A percentile compares a stretch with the other conserved stretches of the same genome.
Evolutionary conservation across 2,888 invertebrate species (phyloP).

Genomic region (Lypha dubia): DNA sequence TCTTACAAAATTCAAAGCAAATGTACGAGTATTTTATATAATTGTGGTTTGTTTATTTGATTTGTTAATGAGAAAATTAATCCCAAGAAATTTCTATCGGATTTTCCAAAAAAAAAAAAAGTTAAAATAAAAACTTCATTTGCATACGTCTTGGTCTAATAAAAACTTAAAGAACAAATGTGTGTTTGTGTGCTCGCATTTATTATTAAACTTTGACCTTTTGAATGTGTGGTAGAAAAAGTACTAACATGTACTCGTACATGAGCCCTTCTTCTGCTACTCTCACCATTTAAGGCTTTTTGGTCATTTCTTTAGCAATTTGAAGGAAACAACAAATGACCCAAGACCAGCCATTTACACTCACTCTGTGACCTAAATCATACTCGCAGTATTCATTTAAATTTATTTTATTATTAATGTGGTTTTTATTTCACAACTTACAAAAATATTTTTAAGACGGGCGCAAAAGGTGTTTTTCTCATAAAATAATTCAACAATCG

Average conservation of each 20-base stretch:
- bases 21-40: too few relatives aligned
- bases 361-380: conserved; percentile 52
- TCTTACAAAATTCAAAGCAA: too few relatives aligned
- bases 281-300: not conserved
- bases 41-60: not conserved
- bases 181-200: not conserved
- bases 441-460: conserved; percentile 45
- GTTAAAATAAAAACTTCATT: too few relatives aligned
- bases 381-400: not conserved
- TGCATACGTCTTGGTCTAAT: not conserved
- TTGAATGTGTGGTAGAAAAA: conserved; percentile 40
- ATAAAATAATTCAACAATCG: conserved; percentile 35
- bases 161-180: too few relatives aligned
- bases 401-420: conserved; percentile 17
- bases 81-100: not conserved
- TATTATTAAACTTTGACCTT: conserved; percentile 61
- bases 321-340: not conserved
- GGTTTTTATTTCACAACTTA: conserved; percentile 12
- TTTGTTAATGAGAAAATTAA: conserved; percentile 1
- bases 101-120: not conserved
- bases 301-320: conserved; percentile 37
- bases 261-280: not conserved
- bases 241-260: conserved; percentile 18
- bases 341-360: not conserved
- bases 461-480: conserved; percentile 40